Evolutionary conservation across 2,888 invertebrate genomes (phyloP), one percentile per base, ranked within the genome.

Genomic region (Anagyrus pseudococci): DNA sequence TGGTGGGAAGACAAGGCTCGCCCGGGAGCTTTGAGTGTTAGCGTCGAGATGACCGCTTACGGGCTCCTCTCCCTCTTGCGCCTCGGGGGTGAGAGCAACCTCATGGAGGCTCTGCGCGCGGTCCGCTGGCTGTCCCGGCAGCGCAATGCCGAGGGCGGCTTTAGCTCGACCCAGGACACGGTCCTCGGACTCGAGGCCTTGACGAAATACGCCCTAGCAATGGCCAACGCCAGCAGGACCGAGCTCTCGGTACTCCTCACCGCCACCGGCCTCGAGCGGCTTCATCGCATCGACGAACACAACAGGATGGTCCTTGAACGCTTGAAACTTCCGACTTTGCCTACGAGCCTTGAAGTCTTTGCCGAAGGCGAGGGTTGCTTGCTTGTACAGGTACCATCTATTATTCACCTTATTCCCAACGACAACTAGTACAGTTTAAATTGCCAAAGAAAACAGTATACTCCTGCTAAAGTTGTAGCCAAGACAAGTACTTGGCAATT

Each of bases 61-160:
- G 88, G 84, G 0, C 80, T 90, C 15, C 79, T 89, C 2, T 84
- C 89, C 0, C 77, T 89, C 68, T 72, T 84, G 1, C 77, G 83
- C 44, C 74, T 85, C 57, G 83, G 84, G 1, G 83, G 83, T 0
- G 78, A 82, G 19, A 78, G 80, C 19, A 84, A 86, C 73, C 81
- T 85, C 66, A 80, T 84, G 0, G 82, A 84, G 50, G 86, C 86
- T 1, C 78, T 87, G 47, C 85, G 87, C 10, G 87, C 89, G 1
- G 83, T 89, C 0, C 85, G 88, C 58, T 93, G 93, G 92, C 82
- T 94, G 50, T 84, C 88, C 6, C 83, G 87, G 1, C 89, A 91
- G 73, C 82, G 89, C 44, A 86, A 87, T 62, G 81, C 86, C 3
- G 81, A 85, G 2, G 93, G 93, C 2, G 92, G 91, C 1, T 92